Conservation (phyloP, 2,113 vertebrate species). For the Dasyurus viverrinus region DNA sequence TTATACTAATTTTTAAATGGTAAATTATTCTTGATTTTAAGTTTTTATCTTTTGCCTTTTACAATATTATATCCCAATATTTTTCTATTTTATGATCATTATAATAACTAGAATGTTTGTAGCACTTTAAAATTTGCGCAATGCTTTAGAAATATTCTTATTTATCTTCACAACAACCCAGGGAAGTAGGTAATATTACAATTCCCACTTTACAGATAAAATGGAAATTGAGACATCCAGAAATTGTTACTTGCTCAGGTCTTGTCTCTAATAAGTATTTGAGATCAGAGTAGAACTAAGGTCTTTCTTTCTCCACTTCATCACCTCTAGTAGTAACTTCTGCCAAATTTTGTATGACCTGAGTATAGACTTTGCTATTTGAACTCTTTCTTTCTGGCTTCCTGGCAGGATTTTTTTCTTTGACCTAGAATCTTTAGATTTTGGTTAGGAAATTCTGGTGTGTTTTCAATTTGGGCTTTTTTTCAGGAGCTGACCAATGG, state of each 20-base stretch:
- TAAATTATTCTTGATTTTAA: background rate
- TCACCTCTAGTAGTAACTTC: background rate
- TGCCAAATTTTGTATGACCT: background rate
- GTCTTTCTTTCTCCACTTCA: background rate
- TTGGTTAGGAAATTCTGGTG: background rate
- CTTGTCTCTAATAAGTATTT: background rate
- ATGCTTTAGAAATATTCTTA: background rate
- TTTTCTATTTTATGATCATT: background rate
- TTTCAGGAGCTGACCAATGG: background rate
- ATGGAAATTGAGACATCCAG: background rate
- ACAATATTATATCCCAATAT: background rate
- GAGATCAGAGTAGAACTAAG: background rate
- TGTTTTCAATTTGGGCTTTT: background rate
- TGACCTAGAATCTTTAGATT: background rate
- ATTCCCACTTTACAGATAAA: background rate
- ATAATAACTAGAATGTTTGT: background rate
- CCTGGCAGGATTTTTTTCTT: background rate
- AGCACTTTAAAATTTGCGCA: background rate
- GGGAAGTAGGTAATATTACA: background rate
- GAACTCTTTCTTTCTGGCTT: background rate
- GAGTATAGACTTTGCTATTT: background rate
- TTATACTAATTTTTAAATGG: background rate
- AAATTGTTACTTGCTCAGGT: background rate
- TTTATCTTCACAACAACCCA: background rate
- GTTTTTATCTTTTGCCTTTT: too few species aligned